Evolutionary conservation across 2,888 invertebrate species (phyloP), one percentile per base, ranked within the genome.

Genomic region (Tyria jacobaeae): DNA sequence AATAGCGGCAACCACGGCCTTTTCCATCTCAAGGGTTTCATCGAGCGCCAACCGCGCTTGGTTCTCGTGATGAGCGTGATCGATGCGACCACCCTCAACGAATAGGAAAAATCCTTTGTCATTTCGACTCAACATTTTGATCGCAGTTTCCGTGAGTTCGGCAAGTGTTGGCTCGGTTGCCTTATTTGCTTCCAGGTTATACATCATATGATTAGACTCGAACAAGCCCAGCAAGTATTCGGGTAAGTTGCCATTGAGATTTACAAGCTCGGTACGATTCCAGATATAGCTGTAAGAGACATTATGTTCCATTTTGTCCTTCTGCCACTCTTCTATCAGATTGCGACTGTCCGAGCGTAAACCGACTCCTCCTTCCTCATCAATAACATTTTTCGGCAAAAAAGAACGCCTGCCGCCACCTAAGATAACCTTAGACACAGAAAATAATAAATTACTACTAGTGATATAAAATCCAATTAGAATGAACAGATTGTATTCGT

Each of bases 81-180:
- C 96, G 59, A 96, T 96, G 78, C 94, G 90, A 0, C 95, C 96
- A 65, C 86, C 96, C 84, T 96, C 96, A 35, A 97, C 96, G 79
- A 97, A 96, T 14, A 97, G 87, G 78, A 97, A 96, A 84, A 95
- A 97, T 0, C 97, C 97, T 1, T 96, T 93, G 41, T 90, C 87
- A 75, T 95, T 94, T 72, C 95, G 95, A 31, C 93, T 90, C 57
- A 98, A 90, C 10, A 96, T 90, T 62, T 95, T 92, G 54, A 98
- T 96, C 0, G 97, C 97, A n/a, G 94, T 94, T 88, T 85, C 87
- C 0, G 89, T 89, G 31, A 89, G 74, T 64, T 89, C 88, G 3
- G 82, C 78, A 44, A 98, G 86, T 0, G 96, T 95, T 0, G 97
- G 97, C 66, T 95, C 95, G n/a, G 74, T 65, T 83, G 44, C 60